phyloP scores from a whole-genome alignment of 2,888 invertebrate species.

The Temnothorax ravouxi region DNA sequence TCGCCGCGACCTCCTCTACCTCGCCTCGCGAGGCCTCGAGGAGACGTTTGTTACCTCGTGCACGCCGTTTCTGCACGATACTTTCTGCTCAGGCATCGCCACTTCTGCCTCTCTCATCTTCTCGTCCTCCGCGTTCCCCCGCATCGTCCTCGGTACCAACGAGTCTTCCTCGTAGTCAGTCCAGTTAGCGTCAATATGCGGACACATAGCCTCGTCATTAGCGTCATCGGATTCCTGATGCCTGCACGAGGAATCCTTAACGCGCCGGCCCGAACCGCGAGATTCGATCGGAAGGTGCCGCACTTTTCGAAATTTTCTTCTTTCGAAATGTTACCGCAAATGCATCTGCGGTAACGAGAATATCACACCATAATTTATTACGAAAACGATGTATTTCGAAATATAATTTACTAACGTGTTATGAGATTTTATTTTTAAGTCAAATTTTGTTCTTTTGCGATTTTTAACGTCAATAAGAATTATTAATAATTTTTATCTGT shows the following conservation, averaged over 20 bases:
- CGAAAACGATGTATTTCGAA: not conserved
- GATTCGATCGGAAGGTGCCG: conserved; percentile 24
- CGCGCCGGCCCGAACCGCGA: conserved; percentile 33
- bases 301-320: conserved; percentile 17
- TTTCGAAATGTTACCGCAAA: conserved; percentile 25
- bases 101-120: conserved; percentile 54
- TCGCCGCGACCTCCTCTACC: conserved; percentile 64
- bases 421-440: not conserved
- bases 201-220: conserved; percentile 83
- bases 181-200: conserved; percentile 82
- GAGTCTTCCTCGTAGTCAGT: conserved; percentile 70
- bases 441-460: not conserved
- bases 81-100: conserved; percentile 64
- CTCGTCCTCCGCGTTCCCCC: conserved; percentile 52
- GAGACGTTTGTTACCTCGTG: conserved; percentile 79
- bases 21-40: conserved; percentile 71
- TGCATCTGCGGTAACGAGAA: not conserved
- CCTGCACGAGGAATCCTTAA: conserved; percentile 73
- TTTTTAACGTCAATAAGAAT: not conserved
- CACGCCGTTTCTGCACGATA: conserved; percentile 65
- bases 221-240: conserved; percentile 81
- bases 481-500: not conserved
- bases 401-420: not conserved
- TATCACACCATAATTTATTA: conserved; percentile 23
- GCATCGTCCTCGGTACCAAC: conserved; percentile 46